Percentiles rank a stretch among this genome's conserved stretches.
Conservation (phyloP, 2,797 vertebrate species). For the Miichthys miiuy region DNA sequence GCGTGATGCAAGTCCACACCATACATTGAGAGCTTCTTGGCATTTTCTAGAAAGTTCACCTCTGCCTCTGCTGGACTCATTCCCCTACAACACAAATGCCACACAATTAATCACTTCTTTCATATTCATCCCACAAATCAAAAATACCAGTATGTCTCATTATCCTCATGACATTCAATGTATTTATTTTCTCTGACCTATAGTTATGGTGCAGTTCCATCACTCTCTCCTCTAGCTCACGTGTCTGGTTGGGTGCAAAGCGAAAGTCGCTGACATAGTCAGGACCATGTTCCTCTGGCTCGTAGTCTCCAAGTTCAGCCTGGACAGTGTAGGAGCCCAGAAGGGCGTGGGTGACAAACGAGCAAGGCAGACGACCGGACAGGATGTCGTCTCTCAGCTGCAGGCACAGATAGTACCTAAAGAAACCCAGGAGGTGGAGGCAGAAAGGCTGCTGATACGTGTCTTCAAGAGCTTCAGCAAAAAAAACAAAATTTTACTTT, state of each 20-base stretch:
- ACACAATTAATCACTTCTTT: slow-evolving; percentile 33
- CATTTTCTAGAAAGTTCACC: slow-evolving; percentile 98
- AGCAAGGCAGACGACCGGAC: slow-evolving; percentile 95
- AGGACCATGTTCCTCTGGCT: slow-evolving; percentile 91
- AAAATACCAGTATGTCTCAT: slow-evolving; percentile 21
- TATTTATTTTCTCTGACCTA: slow-evolving; percentile 82
- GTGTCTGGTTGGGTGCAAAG: slow-evolving; percentile 96
- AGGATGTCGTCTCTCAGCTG: slow-evolving; percentile 97
- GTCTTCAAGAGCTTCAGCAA: background rate
- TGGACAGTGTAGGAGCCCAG: slow-evolving; percentile 97
- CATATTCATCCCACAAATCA: slow-evolving; percentile 20
- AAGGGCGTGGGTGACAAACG: slow-evolving; percentile 96
- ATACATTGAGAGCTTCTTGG: slow-evolving; percentile 99
- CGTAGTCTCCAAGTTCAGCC: slow-evolving; percentile 94
- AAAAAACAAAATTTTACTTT: background rate
- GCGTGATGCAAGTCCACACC: slow-evolving; percentile 98
- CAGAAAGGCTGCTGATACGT: background rate
- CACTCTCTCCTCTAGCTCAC: slow-evolving; percentile 96
- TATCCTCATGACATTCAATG: slow-evolving; percentile 3
- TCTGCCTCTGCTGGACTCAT: slow-evolving; percentile 98
- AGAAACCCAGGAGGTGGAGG: slow-evolving; percentile 13
- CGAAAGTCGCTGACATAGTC: slow-evolving; percentile 95
- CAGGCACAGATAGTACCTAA: slow-evolving; percentile 97
- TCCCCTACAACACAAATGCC: slow-evolving; percentile 84
- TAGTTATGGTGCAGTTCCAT: slow-evolving; percentile 97